Percentiles rank a stretch among this genome's conserved stretches.
phyloP scores from a whole-genome alignment of 2,113 vertebrate species.

The Paramormyrops kingsleyae region DNA sequence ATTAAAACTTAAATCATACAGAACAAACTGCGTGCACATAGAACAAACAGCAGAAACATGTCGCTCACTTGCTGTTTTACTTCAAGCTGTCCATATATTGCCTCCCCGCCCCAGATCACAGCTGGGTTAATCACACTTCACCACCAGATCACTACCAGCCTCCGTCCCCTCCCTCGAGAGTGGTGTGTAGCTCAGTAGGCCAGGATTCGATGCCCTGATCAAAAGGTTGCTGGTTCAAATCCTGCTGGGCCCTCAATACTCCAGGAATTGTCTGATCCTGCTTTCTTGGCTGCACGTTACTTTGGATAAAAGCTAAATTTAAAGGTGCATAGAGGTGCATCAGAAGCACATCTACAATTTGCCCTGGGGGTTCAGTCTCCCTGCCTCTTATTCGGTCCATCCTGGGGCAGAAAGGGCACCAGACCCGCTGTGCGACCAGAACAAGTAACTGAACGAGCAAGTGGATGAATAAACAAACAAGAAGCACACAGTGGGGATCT shows the following conservation, averaged over 20 bases:
- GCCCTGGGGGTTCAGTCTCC: not conserved
- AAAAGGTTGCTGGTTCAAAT: not conserved
- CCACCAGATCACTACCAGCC: not conserved
- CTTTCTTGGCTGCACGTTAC: not conserved
- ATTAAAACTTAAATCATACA: not conserved
- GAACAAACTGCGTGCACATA: not conserved
- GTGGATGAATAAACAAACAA: not conserved
- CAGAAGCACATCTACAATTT: not conserved
- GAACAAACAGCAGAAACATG: not conserved
- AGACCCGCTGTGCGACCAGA: not conserved
- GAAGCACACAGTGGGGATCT: not conserved
- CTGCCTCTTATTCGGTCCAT: not conserved
- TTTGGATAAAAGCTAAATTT: not conserved
- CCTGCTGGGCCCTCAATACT: not conserved
- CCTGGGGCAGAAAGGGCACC: not conserved
- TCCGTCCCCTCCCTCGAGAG: not conserved
- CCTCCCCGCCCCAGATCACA: not conserved
- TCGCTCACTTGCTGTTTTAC: not conserved
- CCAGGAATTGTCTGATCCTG: not conserved
- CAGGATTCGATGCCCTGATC: not conserved
- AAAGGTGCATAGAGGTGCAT: not conserved
- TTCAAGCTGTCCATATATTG: not conserved
- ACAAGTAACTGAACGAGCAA: not conserved
- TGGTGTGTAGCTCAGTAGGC: not conserved
- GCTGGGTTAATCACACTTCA: not conserved